These are phyloP conservation scores for Grammomys dolichurus DNA, from an alignment of 2,113 vertebrate genomes.

Conservation along the genomic window DNA sequence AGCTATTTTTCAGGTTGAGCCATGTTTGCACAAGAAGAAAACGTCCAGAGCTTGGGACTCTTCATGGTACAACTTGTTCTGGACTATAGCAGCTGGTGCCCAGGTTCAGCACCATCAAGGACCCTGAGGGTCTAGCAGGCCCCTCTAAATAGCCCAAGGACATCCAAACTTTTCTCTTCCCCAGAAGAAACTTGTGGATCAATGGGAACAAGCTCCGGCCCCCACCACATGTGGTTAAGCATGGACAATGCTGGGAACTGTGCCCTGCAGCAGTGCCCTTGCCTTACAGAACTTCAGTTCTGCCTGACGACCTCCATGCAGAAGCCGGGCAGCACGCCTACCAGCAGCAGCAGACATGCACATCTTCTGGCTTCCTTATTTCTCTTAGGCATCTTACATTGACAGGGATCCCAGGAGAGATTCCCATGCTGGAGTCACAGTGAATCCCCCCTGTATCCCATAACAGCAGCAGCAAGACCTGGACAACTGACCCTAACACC, in stretches of 20 bases:
- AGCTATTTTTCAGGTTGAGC: neutral
- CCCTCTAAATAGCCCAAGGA: neutral
- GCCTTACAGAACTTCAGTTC: neutral
- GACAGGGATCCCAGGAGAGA: neutral
- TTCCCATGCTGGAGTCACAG: neutral
- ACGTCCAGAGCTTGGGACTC: neutral
- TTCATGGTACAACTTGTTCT: neutral
- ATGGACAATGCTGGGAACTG: neutral
- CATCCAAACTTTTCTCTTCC: neutral
- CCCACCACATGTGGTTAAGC: neutral
- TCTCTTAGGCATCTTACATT: neutral
- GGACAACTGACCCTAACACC: too few relatives aligned
- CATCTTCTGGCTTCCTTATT: neutral
- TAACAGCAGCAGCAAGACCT: neutral
- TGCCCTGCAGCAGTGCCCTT: neutral
- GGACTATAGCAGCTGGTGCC: neutral
- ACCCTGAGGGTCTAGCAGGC: neutral
- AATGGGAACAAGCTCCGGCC: neutral
- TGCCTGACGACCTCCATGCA: accelerated
- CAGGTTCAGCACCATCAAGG: neutral
- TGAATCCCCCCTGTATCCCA: neutral
- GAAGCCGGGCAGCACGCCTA: neutral
- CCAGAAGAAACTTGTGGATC: neutral
- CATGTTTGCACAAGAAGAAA: neutral
- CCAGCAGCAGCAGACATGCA: neutral